These are phyloP conservation scores for Meleagris gallopavo DNA, from an alignment of 2,113 vertebrate species.

Conservation along the genomic window DNA sequence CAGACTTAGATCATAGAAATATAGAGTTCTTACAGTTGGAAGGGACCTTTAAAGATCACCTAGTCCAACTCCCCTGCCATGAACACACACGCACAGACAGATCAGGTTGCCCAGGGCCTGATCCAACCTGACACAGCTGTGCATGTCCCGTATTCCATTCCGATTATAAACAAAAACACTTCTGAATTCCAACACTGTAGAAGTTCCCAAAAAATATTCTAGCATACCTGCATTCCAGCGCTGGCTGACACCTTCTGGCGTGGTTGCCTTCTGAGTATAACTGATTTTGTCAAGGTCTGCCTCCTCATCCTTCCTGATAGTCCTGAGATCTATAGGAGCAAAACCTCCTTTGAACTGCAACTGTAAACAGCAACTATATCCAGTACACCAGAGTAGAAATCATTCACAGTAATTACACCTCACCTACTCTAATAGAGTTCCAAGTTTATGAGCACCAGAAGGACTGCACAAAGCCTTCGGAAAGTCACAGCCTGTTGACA, in stretches of 20 bases:
- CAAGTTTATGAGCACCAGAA: background rate
- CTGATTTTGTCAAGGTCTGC: accelerated
- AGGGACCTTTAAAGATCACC: too few species aligned
- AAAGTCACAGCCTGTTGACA: background rate
- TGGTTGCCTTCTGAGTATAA: background rate
- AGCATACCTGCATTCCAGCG: too few species aligned
- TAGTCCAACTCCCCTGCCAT: too few species aligned
- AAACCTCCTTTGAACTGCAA: background rate
- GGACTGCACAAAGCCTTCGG: background rate
- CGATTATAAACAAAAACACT: background rate
- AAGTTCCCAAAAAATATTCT: too few species aligned
- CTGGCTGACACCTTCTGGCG: background rate
- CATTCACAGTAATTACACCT: background rate
- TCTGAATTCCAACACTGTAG: background rate
- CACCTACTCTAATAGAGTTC: background rate
- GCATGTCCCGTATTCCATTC: background rate
- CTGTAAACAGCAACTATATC: background rate
- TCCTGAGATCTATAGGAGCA: background rate
- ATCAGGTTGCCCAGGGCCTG: too few species aligned
- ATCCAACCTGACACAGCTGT: too few species aligned
- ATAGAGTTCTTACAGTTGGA: too few species aligned
- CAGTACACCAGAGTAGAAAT: background rate
- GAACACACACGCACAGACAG: too few species aligned
- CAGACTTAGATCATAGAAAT: background rate
- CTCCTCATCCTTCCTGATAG: background rate